A percentile compares a stretch with the other conserved stretches of the same genome.
Conservation (phyloP, 2,797 vertebrate genomes). For the Chanos chanos region DNA sequence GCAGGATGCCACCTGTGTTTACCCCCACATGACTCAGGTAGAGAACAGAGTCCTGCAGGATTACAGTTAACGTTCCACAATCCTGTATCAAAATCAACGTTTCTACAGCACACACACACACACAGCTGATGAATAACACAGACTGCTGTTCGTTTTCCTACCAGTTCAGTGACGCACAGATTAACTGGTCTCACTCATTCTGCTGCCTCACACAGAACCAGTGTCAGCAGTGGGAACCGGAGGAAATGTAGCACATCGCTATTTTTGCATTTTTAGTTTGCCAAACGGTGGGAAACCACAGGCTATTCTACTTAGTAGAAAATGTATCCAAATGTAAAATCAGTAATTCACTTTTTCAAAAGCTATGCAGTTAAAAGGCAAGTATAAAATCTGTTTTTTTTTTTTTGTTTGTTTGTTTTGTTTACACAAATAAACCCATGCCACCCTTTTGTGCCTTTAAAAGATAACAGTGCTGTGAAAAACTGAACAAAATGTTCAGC, state of each 20-base stretch:
- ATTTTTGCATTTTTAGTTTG: conserved; percentile 56
- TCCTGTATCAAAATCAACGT: no score
- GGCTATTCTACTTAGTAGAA: conserved; percentile 86
- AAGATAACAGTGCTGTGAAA: conserved; percentile 75
- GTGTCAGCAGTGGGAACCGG: conserved; percentile 1
- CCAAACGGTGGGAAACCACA: conserved; percentile 61
- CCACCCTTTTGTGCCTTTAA: conserved; percentile 64
- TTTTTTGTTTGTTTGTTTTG: no score
- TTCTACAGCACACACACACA: no score
- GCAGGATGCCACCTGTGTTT: no score
- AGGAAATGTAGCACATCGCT: conserved; percentile 25
- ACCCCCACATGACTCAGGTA: no score
- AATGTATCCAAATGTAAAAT: conserved; percentile 57
- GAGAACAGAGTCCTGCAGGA: no score
- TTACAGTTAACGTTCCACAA: no score
- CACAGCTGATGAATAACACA: no score
- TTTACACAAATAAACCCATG: conserved; percentile 84
- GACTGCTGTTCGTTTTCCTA: no score
- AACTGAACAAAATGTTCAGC: conserved; percentile 72
- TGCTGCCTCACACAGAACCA: background rate
- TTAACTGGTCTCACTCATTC: no score
- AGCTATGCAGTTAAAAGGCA: conserved; percentile 78
- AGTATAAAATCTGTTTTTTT: conserved; percentile 88
- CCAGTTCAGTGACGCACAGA: no score
- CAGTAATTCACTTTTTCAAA: conserved; percentile 52